Conservation (phyloP, 2,797 vertebrate genomes). For the Chelidonichthys spinosus region DNA sequence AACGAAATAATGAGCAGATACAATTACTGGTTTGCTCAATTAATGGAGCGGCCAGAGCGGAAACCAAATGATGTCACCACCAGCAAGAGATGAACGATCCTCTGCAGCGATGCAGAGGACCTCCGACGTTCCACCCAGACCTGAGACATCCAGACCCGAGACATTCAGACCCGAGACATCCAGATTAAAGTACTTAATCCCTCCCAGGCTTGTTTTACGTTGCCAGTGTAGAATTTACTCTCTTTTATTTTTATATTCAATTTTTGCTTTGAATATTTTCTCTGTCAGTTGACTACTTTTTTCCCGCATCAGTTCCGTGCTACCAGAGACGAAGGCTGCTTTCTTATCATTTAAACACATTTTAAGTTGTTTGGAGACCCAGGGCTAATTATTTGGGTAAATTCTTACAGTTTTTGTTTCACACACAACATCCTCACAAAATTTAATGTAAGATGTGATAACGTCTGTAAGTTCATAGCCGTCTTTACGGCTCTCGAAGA, state of each 20-base stretch:
- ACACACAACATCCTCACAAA: slow-evolving; percentile 4
- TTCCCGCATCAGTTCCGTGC: neutral
- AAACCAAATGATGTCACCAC: too few relatives aligned
- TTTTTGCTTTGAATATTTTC: neutral
- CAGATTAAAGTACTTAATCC: too few relatives aligned
- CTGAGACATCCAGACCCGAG: too few relatives aligned
- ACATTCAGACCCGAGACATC: too few relatives aligned
- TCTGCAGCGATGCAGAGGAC: too few relatives aligned
- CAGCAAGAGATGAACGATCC: too few relatives aligned
- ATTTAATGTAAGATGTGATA: neutral
- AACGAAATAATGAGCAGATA: too few relatives aligned
- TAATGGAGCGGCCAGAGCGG: too few relatives aligned
- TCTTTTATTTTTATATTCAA: neutral
- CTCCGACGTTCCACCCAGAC: too few relatives aligned
- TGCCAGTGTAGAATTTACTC: too few relatives aligned
- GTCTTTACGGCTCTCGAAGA: neutral
- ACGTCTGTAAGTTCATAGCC: slow-evolving; percentile 10
- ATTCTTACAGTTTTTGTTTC: slow-evolving; percentile 5
- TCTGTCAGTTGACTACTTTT: neutral
- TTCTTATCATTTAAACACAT: slow-evolving; percentile 11
- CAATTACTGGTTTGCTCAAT: too few relatives aligned
- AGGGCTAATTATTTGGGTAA: slow-evolving; percentile 8
- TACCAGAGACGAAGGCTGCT: neutral
- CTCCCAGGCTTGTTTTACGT: too few relatives aligned
- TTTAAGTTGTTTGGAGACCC: slow-evolving; percentile 12